These are phyloP conservation scores for Falco rusticolus DNA, from an alignment of 2,797 vertebrate species.

Conservation along the genomic window DNA sequence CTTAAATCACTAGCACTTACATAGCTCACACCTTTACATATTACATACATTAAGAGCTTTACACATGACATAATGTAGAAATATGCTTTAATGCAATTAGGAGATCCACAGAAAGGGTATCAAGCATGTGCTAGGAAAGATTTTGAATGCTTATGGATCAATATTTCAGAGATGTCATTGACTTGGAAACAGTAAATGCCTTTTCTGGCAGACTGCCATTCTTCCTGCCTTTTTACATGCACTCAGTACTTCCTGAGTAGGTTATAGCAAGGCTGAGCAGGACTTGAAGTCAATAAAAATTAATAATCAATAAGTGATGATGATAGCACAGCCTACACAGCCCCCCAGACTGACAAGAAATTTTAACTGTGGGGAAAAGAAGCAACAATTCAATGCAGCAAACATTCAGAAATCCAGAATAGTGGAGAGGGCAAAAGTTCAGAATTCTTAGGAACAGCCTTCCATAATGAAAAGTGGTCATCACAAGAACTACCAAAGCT, in stretches of 20 bases:
- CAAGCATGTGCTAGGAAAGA: neutral
- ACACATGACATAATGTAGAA: neutral
- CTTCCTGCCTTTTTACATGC: neutral
- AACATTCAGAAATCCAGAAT: neutral
- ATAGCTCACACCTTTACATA: neutral
- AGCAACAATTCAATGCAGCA: neutral
- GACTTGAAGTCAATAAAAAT: neutral
- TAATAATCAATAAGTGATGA: neutral
- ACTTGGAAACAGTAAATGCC: slow-evolving; percentile 15
- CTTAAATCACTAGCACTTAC: neutral
- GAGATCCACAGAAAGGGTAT: neutral
- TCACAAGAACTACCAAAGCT: neutral
- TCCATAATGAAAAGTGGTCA: neutral
- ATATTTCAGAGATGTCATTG: neutral
- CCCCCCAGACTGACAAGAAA: neutral
- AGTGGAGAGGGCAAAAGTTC: neutral
- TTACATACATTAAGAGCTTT: neutral
- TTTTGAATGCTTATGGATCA: slow-evolving; percentile 10
- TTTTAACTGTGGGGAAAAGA: neutral
- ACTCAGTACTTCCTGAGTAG: neutral
- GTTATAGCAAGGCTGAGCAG: neutral
- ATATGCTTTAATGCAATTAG: slow-evolving; percentile 3
- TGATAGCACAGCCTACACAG: neutral
- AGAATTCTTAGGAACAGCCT: neutral
- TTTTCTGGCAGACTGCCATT: slow-evolving; percentile 17